These are phyloP conservation scores for Anguilla japonica DNA, from an alignment of 2,113 vertebrate species.

Conservation along the genomic window DNA sequence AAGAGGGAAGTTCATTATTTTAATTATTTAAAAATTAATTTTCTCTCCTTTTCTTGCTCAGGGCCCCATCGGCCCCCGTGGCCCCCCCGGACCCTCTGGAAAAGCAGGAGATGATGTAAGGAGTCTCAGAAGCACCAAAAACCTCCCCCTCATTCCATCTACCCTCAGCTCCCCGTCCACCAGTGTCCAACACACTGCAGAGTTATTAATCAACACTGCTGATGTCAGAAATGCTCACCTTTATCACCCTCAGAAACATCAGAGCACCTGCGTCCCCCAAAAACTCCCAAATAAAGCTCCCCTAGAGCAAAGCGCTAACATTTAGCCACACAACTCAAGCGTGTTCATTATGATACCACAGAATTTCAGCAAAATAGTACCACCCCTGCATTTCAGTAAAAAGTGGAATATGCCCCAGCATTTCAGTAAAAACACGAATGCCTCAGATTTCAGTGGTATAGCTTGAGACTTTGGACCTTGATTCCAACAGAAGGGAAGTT, in stretches of 20 bases:
- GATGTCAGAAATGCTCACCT: background rate
- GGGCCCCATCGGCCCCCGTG: constrained; percentile 91
- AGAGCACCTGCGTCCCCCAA: background rate
- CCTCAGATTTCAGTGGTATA: too few species aligned
- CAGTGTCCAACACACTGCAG: background rate
- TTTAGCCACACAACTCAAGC: too few species aligned
- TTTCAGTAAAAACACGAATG: too few species aligned
- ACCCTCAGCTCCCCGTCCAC: too few species aligned
- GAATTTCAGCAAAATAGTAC: too few species aligned
- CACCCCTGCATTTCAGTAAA: too few species aligned
- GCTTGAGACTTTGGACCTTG: too few species aligned
- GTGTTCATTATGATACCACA: too few species aligned
- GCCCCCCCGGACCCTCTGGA: constrained; percentile 85
- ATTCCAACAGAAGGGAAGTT: too few species aligned
- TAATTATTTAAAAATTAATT: background rate
- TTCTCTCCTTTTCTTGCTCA: constrained; percentile 42
- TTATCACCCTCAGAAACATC: background rate
- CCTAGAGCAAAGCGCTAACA: too few species aligned
- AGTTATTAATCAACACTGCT: background rate
- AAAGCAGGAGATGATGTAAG: constrained; percentile 94
- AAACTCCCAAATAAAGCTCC: background rate
- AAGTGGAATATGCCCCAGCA: too few species aligned
- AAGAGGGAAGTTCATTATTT: background rate
- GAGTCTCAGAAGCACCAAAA: constrained; percentile 12
- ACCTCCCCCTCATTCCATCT: background rate